These are phyloP conservation scores for Tyto alba DNA, from an alignment of 2,113 vertebrate species.

Conservation along the genomic window DNA sequence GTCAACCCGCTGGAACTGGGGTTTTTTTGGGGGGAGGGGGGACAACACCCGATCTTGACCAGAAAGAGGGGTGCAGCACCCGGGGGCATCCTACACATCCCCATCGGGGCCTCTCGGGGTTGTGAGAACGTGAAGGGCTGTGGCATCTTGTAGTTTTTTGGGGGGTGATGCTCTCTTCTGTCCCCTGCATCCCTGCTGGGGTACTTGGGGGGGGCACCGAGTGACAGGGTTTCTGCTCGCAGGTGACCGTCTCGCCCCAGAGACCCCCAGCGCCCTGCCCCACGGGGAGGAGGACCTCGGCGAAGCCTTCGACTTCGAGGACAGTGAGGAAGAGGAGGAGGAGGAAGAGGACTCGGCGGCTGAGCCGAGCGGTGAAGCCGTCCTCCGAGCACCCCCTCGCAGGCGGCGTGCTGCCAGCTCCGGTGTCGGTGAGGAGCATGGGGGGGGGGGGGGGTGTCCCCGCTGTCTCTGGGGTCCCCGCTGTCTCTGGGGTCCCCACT, in stretches of 20 bases:
- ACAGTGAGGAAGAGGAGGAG: conserved; percentile 42
- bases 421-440: background rate
- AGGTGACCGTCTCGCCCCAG: background rate
- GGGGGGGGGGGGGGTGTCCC: background rate
- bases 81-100: rapidly evolving
- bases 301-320: conserved; percentile 50
- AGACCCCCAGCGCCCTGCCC: background rate
- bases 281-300: background rate
- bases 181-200: background rate
- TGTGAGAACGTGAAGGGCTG: rapidly evolving
- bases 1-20: background rate
- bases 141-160: background rate
- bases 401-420: background rate
- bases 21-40: too few species aligned
- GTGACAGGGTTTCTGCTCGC: background rate
- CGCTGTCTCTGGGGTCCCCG: background rate
- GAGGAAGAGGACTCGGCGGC: background rate
- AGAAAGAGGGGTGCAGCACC: background rate
- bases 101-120: rapidly evolving
- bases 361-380: background rate
- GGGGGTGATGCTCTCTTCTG: background rate
- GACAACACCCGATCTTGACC: background rate
- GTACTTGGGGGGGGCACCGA: background rate
- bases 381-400: background rate
- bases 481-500: rapidly evolving